Percentiles rank a stretch among this genome's conserved stretches.
Conservation (phyloP, 2,113 vertebrate species). For the Callaeas wilsoni region DNA sequence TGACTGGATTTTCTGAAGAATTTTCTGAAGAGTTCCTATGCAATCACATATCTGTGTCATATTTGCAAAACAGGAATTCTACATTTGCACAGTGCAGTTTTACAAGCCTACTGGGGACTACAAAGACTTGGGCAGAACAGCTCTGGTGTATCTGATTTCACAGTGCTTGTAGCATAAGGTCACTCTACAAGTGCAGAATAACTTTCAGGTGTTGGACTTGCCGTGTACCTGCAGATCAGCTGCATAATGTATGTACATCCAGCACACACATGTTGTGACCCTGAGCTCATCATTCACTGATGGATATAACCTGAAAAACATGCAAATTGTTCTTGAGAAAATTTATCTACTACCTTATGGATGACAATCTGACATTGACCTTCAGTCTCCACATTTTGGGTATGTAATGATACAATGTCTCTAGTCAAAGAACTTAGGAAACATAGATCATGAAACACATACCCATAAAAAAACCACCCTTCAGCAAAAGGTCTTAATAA, state of each 20-base stretch:
- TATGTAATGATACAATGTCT: neutral
- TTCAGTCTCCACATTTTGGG: neutral
- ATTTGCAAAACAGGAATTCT: neutral
- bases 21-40: neutral
- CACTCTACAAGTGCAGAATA: neutral
- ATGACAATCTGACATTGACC: neutral
- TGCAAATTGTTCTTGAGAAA: neutral
- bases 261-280: neutral
- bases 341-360: neutral
- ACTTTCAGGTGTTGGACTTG: neutral
- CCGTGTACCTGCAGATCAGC: neutral
- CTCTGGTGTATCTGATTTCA: neutral
- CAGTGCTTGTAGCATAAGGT: neutral
- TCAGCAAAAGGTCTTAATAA: neutral
- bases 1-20: neutral
- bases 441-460: neutral
- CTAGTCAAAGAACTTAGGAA: neutral
- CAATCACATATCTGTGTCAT: neutral
- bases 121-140: neutral
- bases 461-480: neutral
- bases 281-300: neutral
- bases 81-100: neutral
- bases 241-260: neutral
- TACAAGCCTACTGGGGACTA: neutral
- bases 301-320: neutral